phyloP scores from a whole-genome alignment of 2,888 invertebrate genomes.

The Noctua comes region DNA sequence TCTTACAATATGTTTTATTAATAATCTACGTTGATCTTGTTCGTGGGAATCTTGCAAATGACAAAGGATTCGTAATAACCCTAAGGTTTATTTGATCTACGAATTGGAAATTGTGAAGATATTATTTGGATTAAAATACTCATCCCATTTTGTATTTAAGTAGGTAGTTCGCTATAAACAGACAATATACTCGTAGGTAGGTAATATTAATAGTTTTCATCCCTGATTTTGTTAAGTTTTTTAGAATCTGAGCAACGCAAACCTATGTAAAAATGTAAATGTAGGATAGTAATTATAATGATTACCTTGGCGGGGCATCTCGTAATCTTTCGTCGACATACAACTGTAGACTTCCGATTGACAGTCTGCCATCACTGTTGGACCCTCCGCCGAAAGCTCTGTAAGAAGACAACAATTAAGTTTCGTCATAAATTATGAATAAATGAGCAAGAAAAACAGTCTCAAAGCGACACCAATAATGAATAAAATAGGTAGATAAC shows the following conservation, averaged over 20 bases:
- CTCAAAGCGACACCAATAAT: neutral
- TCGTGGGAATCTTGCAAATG: neutral
- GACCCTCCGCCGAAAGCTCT: constrained; percentile 76
- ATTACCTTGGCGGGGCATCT: constrained; percentile 86
- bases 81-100: neutral
- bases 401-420: constrained; percentile 58
- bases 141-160: neutral
- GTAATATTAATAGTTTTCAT: neutral
- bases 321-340: constrained; percentile 85
- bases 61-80: neutral
- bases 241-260: neutral
- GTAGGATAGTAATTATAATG: neutral
- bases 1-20: no score
- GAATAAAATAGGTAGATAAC: neutral
- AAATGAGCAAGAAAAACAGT: neutral
- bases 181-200: no score
- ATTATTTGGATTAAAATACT: neutral
- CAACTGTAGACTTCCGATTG: constrained; percentile 86
- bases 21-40: neutral
- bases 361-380: constrained; percentile 75
- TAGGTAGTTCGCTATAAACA: neutral
- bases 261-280: neutral
- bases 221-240: neutral
- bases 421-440: neutral
- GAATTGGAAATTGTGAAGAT: neutral